These are phyloP conservation scores for Bovichtus variegatus DNA, from an alignment of 2,797 vertebrate species.

Conservation along the genomic window DNA sequence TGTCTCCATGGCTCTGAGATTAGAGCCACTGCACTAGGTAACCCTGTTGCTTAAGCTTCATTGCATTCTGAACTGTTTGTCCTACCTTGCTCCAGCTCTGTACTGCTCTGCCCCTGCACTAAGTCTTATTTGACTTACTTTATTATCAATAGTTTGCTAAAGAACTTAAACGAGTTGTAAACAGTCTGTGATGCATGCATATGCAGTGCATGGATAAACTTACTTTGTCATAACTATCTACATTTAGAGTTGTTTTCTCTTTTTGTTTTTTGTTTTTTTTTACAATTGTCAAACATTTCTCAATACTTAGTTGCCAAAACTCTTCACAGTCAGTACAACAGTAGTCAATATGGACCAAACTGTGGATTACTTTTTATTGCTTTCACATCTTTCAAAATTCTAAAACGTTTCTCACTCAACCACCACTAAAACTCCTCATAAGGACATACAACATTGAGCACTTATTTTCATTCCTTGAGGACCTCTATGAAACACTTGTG, in stretches of 20 bases:
- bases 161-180: neutral
- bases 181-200: neutral
- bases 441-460: neutral
- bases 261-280: too few species aligned
- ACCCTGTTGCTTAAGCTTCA: constrained; percentile 1
- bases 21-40: constrained; percentile 2
- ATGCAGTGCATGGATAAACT: neutral
- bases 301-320: neutral
- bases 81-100: neutral
- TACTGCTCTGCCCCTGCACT: neutral
- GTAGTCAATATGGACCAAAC: neutral
- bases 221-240: neutral
- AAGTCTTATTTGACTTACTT: neutral
- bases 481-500: neutral
- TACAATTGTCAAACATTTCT: neutral
- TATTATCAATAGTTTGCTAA: neutral
- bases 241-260: neutral
- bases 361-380: neutral
- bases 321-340: neutral
- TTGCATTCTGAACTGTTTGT: constrained; percentile 12
- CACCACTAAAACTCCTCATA: neutral
- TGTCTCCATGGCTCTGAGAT: constrained; percentile 8
- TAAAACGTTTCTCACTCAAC: neutral
- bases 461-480: neutral
- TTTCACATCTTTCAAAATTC: neutral